phyloP scores from a whole-genome alignment of 2,113 vertebrate genomes.

The Rhineura floridana region DNA sequence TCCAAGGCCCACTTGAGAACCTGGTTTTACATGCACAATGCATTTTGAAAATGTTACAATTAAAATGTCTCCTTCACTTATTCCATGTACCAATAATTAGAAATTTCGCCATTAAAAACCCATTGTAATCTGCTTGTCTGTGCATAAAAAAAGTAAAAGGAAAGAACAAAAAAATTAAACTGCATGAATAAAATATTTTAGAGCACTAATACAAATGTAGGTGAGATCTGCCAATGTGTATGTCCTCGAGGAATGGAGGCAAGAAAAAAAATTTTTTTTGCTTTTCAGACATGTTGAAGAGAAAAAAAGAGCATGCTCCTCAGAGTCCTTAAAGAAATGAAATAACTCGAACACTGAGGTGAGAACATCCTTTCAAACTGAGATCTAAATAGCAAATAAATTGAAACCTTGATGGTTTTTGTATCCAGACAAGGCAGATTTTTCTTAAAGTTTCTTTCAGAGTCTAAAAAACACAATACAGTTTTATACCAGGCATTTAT shows the following conservation, averaged over 20 bases:
- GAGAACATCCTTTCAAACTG: conserved; percentile 11
- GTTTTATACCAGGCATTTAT: background rate
- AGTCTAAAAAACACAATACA: conserved; percentile 10
- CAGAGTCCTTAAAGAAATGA: conserved; percentile 22
- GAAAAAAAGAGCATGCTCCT: conserved; percentile 2
- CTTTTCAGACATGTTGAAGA: conserved; percentile 45
- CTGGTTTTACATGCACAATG: background rate
- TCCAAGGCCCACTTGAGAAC: background rate
- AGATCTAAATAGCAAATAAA: background rate
- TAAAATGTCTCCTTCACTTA: background rate
- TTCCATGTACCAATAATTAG: background rate
- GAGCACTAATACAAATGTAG: conserved; percentile 26
- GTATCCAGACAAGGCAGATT: background rate
- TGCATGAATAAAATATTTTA: conserved; percentile 34
- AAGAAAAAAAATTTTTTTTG: background rate
- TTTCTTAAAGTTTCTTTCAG: background rate
- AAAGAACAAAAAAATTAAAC: conserved; percentile 31
- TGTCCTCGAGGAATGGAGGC: conserved; percentile 35
- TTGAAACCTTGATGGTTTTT: background rate
- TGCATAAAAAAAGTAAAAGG: background rate
- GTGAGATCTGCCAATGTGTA: conserved; percentile 11
- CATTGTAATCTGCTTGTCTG: background rate
- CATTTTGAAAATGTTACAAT: background rate
- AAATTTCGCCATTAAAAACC: background rate
- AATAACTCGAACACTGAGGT: conserved; percentile 1